phyloP scores from a whole-genome alignment of 2,888 invertebrate species.

The Cheilosia urbana region DNA sequence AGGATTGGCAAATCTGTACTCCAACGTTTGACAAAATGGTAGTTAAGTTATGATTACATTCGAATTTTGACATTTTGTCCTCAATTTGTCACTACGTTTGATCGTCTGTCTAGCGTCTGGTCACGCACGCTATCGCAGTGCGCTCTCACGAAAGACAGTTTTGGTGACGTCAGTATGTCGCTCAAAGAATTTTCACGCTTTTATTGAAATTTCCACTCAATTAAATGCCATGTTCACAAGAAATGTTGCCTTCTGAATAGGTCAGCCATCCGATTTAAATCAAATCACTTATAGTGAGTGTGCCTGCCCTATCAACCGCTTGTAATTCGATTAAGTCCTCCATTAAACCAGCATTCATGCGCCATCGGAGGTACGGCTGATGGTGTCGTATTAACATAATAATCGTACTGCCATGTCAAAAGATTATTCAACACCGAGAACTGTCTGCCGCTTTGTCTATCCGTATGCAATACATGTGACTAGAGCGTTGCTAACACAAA shows the following conservation, averaged over 20 bases:
- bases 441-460: neutral
- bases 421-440: slow-evolving; percentile 25
- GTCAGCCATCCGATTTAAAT: slow-evolving; percentile 19
- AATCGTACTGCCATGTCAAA: slow-evolving; percentile 3
- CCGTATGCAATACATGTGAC: slow-evolving; percentile 18
- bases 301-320: slow-evolving; percentile 33
- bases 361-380: neutral
- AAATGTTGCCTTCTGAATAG: slow-evolving; percentile 26
- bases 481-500: neutral
- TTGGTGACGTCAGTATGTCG: too few species aligned
- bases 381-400: slow-evolving; percentile 20
- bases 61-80: too few species aligned
- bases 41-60: too few species aligned
- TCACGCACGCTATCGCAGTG: too few species aligned
- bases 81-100: too few species aligned
- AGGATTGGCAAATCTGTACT: neutral
- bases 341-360: slow-evolving; percentile 22
- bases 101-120: too few species aligned
- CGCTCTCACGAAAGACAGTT: too few species aligned
- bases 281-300: slow-evolving; percentile 46
- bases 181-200: neutral
- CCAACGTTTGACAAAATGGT: too few species aligned
- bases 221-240: neutral
- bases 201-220: slow-evolving; percentile 3
- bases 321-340: slow-evolving; percentile 55